Base-by-base conservation (phyloP, 2,797 vertebrate genomes). In the Danionella dracula region DNA sequence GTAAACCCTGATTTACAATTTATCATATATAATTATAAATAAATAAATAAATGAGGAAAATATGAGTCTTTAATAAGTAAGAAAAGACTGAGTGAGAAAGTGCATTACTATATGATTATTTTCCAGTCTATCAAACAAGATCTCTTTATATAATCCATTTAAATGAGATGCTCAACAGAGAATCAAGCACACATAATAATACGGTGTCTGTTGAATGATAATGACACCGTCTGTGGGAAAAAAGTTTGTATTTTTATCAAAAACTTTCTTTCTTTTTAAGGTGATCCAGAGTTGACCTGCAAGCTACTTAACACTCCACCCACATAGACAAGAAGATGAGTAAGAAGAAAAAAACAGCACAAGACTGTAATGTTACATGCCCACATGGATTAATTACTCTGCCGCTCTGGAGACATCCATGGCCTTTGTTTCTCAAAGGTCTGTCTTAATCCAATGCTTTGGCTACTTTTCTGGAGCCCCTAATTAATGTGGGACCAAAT, bases 351-450 rank as follows among this genome's bases (percentile, higher is more conserved):
- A 27, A 71, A 74, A 75, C 70, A 79, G 70, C 58, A 76, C 75
- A 78, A 82, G 31, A 48, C 23, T 40, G 32, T 42, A 71, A 67
- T 73, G 70, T 73, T 54, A 54, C 55, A 49, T 66, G 74, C 83
- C 84, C 84, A 84, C 84, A 81, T 85, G 83, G 83, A 72, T 79
- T 85, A 82, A 85, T 87, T 87, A 84, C 76, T 70, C 62, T 55
- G 72, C 74, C 63, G 66, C 76, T 81, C 78, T 27, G 62, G 76
- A 78, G 78, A 82, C 23, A 37, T 68, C 10, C 29, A 34, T 76
- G 77, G 78, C 79, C 79, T 84, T 80, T 79, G 66, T 77, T 67
- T 81, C 44, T 38, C 63, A 59, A 77, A 60, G 71, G 67, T 65
- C 55, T 68, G 66, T 64, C 66, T 77, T 78, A 74, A 64, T 53